phyloP scores from a whole-genome alignment of 2,888 invertebrate genomes.

The Plagodis dolabraria region DNA sequence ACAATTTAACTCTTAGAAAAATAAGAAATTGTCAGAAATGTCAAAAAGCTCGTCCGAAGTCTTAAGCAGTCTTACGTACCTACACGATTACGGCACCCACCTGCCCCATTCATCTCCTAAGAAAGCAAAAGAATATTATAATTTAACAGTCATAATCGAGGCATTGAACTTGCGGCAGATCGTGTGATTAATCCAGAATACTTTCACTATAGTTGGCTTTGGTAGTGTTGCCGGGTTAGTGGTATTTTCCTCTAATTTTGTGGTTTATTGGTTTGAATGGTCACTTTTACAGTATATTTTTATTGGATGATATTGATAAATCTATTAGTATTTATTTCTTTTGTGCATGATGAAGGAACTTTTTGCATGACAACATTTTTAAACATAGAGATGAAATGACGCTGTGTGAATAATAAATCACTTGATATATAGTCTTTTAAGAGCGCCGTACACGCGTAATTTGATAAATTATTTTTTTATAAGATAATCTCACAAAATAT shows the following conservation, averaged over 20 bases:
- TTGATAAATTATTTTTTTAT: no score
- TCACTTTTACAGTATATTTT: neutral
- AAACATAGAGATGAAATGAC: no score
- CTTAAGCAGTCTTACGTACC: conserved; percentile 48
- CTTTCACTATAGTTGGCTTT: conserved; percentile 71
- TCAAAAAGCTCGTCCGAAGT: conserved; percentile 21
- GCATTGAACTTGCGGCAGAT: conserved; percentile 79
- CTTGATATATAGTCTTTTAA: no score
- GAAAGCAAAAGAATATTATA: conserved; percentile 70
- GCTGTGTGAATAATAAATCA: no score
- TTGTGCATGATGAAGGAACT: no score
- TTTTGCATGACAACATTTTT: no score
- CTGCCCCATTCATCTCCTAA: conserved; percentile 60
- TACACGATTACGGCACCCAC: conserved; percentile 62
- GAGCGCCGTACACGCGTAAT: no score
- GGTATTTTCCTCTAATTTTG: neutral
- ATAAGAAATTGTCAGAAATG: conserved; percentile 35
- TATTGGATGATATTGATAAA: neutral
- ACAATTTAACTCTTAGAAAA: conserved; percentile 48
- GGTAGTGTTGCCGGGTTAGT: conserved; percentile 40
- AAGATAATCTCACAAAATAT: no score
- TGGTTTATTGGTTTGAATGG: conserved; percentile 6
- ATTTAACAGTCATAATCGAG: conserved; percentile 79
- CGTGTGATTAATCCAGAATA: conserved; percentile 78
- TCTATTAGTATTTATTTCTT: no score